Base-by-base conservation (phyloP, 2,888 invertebrate genomes). In the Drosophila testacea region DNA sequence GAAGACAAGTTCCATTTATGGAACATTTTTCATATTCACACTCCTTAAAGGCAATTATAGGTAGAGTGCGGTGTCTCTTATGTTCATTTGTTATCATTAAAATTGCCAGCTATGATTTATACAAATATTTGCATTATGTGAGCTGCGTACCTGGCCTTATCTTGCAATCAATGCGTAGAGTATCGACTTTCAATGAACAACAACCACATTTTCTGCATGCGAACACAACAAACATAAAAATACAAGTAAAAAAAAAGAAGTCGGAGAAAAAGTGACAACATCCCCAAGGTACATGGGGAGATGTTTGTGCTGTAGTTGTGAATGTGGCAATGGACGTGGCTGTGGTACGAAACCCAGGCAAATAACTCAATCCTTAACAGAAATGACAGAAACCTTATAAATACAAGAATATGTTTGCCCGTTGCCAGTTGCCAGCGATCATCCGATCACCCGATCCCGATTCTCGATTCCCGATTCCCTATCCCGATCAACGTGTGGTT, bases 311-410 rank as follows among this genome's bases (percentile, higher is more conserved):
- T 54, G 47, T 16, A 34, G 41, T 13, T 36, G 67, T 27, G 46
- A 34, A 39, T 32, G 9, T 56, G 52, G 41, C 32, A 30, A 38
- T 38, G 65, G n/a, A 11, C 47, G 22, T 38, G 46, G 47, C 9
- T 51, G 50, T 38, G 44, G 9, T 10, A 10, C 6, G 60, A 27
- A 27, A 16, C 47, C 61, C 64, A 79, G 80, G 83, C 86, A 85
- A 83, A 83, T 83, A 83, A 83, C 83, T 83, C 83, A 83, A 83
- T 88, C 88, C 83, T 88, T 83, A 83, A 88, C 86, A 73, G 86
- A 80, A 83, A 73, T 83, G 83, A 80, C 88, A 80, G 83, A 83
- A 83, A 85, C 83, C 83, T 83, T 83, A 88, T 88, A 83, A 83
- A 88, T 88, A 75, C 88, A 88, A 78, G 72, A 87, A 82, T 69